Conservation (phyloP, 2,113 vertebrate species). For the Brachyhypopomus gauderio region DNA sequence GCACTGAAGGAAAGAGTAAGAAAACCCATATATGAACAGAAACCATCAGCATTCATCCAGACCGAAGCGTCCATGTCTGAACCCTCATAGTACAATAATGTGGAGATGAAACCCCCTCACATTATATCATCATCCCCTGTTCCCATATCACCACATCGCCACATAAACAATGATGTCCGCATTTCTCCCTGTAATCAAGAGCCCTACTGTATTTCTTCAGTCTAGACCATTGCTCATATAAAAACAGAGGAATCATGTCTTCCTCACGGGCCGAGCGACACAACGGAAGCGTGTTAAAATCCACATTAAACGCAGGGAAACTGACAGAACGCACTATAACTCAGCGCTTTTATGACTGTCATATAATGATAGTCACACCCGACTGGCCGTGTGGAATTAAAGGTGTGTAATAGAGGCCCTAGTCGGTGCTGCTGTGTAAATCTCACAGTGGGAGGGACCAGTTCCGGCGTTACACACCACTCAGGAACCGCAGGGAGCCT, state of each 20-base stretch:
- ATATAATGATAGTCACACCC: slow-evolving; percentile 61
- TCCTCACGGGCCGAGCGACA: slow-evolving; percentile 38
- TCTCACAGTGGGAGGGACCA: slow-evolving; percentile 36
- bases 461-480: slow-evolving; percentile 43
- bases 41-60: neutral
- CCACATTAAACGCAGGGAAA: slow-evolving; percentile 48
- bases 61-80: slow-evolving; percentile 3
- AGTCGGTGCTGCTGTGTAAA: slow-evolving; percentile 47
- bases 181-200: slow-evolving; percentile 46
- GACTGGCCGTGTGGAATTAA: slow-evolving; percentile 51
- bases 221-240: slow-evolving; percentile 39
- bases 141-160: slow-evolving; percentile 22
- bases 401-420: slow-evolving; percentile 37
- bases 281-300: slow-evolving; percentile 37
- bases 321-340: slow-evolving; percentile 48
- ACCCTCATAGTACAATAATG: neutral
- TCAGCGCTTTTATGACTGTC: slow-evolving; percentile 59
- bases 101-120: slow-evolving; percentile 21
- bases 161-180: slow-evolving; percentile 35
- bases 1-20: slow-evolving; percentile 1
- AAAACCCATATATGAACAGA: slow-evolving; percentile 10
- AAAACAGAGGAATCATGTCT: slow-evolving; percentile 46
- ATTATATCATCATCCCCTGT: slow-evolving; percentile 36
- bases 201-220: slow-evolving; percentile 38
- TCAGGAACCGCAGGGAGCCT: slow-evolving; percentile 40